Percentiles rank a stretch among this genome's conserved stretches.
Conservation (phyloP, 2,797 vertebrate species). For the Streptopelia turtur region DNA sequence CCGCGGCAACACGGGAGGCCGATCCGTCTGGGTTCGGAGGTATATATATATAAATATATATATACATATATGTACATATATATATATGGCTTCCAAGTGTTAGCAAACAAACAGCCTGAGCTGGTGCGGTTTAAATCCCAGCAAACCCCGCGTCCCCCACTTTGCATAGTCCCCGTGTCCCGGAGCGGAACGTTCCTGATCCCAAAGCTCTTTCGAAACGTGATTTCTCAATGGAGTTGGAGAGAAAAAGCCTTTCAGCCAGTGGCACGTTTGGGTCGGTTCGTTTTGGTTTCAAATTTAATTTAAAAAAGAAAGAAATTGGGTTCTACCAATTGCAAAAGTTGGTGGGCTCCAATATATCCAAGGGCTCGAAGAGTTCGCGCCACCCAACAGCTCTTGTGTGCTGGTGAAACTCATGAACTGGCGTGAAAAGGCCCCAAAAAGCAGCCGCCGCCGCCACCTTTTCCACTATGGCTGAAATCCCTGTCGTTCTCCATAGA, state of each 20-base stretch:
- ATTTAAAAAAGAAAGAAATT: neutral
- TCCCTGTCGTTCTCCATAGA: slow-evolving; percentile 69
- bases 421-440: neutral
- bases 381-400: neutral
- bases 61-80: neutral
- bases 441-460: neutral
- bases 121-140: neutral
- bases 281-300: no score
- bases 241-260: neutral
- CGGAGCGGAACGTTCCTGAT: neutral
- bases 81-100: slow-evolving; percentile 8
- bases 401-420: neutral
- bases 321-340: neutral
- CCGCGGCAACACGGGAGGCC: neutral
- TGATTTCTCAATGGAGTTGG: neutral
- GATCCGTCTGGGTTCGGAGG: neutral
- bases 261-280: neutral
- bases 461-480: slow-evolving; percentile 65
- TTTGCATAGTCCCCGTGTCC: neutral
- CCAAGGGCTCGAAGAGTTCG: neutral
- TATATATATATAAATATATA: neutral
- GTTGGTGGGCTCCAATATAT: neutral
- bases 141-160: neutral
- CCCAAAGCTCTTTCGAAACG: neutral
- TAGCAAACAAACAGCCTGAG: neutral